phyloP scores from a whole-genome alignment of 2,797 vertebrate species.

The Emys orbicularis region DNA sequence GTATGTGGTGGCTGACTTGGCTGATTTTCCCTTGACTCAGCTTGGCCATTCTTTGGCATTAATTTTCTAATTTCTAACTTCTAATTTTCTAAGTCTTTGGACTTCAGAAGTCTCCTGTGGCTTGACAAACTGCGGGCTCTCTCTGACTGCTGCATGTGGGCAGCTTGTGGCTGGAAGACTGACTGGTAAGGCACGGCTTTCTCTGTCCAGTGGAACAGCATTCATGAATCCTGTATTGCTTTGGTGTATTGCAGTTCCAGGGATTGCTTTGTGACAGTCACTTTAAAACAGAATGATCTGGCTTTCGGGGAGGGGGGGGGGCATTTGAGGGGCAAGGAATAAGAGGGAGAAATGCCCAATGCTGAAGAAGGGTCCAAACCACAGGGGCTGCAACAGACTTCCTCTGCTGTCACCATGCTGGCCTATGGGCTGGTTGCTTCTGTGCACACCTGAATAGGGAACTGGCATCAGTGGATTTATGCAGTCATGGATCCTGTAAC shows the following conservation, averaged over 20 bases:
- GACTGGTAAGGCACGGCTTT: background rate
- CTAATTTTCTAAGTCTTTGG: background rate
- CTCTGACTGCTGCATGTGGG: background rate
- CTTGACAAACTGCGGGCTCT: background rate
- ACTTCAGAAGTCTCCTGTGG: background rate
- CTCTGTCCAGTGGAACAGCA: background rate
- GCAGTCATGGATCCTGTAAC: background rate
- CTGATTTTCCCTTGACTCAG: background rate
- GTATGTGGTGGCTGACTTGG: background rate
- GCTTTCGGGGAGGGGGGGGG: background rate
- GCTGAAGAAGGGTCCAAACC: background rate
- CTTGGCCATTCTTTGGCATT: background rate
- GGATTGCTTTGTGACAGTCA: background rate
- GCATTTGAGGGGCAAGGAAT: background rate
- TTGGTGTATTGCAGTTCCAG: background rate
- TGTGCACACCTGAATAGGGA: background rate
- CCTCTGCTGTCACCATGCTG: no score
- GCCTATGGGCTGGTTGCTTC: background rate
- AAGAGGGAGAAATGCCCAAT: background rate
- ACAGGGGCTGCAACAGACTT: background rate
- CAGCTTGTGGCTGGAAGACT: background rate
- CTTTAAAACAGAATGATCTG: background rate
- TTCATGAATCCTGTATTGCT: background rate
- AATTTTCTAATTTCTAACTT: background rate
- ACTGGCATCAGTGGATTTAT: background rate